Percentiles rank a stretch among this genome's conserved stretches.
Conservation (phyloP, 2,888 invertebrate species). For the Drosophila anceps region DNA sequence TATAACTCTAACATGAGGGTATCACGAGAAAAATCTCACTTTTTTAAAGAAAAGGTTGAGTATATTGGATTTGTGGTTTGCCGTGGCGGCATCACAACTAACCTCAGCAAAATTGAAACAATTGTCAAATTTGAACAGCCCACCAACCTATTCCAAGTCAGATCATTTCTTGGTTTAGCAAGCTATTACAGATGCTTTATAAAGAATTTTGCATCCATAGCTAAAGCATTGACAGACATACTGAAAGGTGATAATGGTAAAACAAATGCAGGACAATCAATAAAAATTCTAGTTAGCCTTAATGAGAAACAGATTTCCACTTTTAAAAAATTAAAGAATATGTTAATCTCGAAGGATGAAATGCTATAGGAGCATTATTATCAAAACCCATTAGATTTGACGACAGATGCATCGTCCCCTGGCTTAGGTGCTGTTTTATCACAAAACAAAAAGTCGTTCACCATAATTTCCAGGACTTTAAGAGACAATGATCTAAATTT, state of each 20-base stretch:
- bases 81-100: not conserved
- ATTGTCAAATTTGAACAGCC: not conserved
- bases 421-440: not conserved
- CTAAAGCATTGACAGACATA: too few species aligned
- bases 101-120: not conserved
- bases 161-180: too few species aligned
- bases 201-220: too few species aligned
- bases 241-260: too few species aligned
- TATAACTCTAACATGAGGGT: not conserved
- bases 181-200: too few species aligned
- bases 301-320: not conserved
- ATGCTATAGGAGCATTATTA: too few species aligned
- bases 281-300: not conserved
- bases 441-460: not conserved
- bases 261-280: not conserved
- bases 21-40: not conserved
- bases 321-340: not conserved
- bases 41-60: not conserved
- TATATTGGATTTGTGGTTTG: not conserved
- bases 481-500: not conserved
- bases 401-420: not conserved
- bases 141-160: not conserved
- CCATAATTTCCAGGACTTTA: not conserved
- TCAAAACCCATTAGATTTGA: not conserved
- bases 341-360: too few species aligned